Evolutionary conservation across 2,113 vertebrate genomes (phyloP), one percentile per base, ranked within the genome.

Genomic region (Dicaeum eximium): DNA sequence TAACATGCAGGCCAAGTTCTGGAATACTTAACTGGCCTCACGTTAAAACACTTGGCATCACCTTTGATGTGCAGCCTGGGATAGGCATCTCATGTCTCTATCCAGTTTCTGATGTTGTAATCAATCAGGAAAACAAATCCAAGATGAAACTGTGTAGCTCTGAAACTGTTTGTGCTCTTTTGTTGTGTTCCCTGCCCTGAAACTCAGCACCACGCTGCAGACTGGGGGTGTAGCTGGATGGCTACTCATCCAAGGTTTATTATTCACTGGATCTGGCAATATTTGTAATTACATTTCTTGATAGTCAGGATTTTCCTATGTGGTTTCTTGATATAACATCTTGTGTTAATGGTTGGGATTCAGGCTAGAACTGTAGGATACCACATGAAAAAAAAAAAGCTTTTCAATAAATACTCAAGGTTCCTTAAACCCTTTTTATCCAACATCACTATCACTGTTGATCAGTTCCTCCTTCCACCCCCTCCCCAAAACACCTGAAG

Each of bases 331-430:
- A 35, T 88, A 77, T 56, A 93, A 73, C 47, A 80, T 80, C 87
- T 40, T 1, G 1, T 77, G 58, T 88, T 77, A 83, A 80, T 70
- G 64, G 64, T 24, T 73, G 67, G 80, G 82, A 83, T 92, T 93
- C 75, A 90, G 75, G 37, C 86, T 80, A 54, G 64, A 88, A 57
- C 58, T 75, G 17, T 58, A 75, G 58, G 33, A 90, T 67, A 93
- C 85, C 92, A 96, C 96, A 93, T 93, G 22, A 87, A 80, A 81
- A 93, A 87, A 80, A 81, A 93, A 93, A 89, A 40, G 60, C 60
- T 92, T 85, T 62, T 77, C 38, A 75, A 71, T 92, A 93, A 95
- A 83, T 64, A 80, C 21, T 53, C 3, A 3, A 82, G 56, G 78
- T 88, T 94, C 79, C 57, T 85, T 77, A 47, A 92, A 58, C 42